Conservation (phyloP, 1,140 invertebrate species). For the Papilio aristodemus region DNA sequence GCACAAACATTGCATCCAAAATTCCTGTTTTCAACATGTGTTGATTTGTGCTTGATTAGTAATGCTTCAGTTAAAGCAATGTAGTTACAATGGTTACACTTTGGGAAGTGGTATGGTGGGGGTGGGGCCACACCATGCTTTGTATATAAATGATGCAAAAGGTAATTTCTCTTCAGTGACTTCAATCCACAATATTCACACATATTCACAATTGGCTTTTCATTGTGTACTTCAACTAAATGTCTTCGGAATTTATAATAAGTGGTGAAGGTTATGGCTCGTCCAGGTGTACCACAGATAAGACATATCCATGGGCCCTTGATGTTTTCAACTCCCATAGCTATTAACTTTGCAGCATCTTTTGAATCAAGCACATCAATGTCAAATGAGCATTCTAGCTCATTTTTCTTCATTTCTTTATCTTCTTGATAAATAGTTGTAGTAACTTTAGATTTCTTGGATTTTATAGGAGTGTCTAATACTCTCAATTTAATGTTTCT, state of each 20-base stretch:
- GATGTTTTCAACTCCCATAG: constrained; percentile 81
- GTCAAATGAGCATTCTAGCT: constrained; percentile 70
- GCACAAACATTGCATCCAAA: constrained; percentile 80
- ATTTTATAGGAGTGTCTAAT: constrained; percentile 75
- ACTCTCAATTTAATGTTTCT: constrained; percentile 94
- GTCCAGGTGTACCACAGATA: constrained; percentile 83
- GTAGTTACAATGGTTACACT: constrained; percentile 88
- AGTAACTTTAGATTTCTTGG: constrained; percentile 51
- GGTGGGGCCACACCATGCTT: constrained; percentile 89
- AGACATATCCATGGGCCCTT: constrained; percentile 86
- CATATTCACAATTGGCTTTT: constrained; percentile 88
- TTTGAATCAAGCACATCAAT: constrained; percentile 74
- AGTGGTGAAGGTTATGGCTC: constrained; percentile 85
- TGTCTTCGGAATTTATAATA: constrained; percentile 90
- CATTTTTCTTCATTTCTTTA: constrained; percentile 52
- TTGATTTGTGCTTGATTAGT: constrained; percentile 84
- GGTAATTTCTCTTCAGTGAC: constrained; percentile 86
- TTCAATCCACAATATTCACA: constrained; percentile 92
- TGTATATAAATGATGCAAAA: constrained; percentile 90
- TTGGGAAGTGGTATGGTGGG: constrained; percentile 85
- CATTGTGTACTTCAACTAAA: constrained; percentile 89
- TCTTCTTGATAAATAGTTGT: constrained; percentile 39
- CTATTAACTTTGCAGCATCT: constrained; percentile 72
- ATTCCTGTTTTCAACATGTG: constrained; percentile 73
- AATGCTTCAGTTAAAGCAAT: constrained; percentile 85